phyloP scores from a whole-genome alignment of 2,113 vertebrate species.

The Nothocercus julius region DNA sequence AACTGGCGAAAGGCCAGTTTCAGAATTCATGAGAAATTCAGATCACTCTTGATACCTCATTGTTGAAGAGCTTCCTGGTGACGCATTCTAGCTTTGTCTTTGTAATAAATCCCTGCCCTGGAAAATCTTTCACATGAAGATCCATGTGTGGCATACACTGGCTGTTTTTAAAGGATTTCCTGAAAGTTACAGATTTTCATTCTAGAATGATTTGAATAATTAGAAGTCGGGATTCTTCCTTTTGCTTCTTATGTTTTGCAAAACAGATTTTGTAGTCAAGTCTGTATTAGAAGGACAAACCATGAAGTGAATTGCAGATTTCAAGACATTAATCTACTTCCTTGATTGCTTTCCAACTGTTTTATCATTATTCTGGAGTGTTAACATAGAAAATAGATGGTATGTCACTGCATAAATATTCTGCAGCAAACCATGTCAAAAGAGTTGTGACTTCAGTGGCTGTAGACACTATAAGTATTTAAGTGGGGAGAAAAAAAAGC shows the following conservation, averaged over 20 bases:
- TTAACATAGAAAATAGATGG: not conserved
- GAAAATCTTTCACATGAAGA: not conserved
- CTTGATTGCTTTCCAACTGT: slow-evolving; percentile 22
- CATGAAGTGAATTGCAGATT: not conserved
- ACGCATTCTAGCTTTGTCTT: not conserved
- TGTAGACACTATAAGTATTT: not conserved
- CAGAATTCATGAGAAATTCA: slow-evolving; percentile 5
- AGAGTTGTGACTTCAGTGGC: not conserved
- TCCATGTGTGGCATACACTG: not conserved
- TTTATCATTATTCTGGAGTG: not conserved
- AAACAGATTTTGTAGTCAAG: not conserved
- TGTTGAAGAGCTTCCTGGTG: slow-evolving; percentile 32
- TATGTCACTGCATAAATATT: slow-evolving; percentile 10
- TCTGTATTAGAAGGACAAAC: not conserved
- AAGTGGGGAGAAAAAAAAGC: not conserved
- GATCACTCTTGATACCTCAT: not conserved
- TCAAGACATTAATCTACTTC: not conserved
- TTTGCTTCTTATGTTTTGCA: not conserved
- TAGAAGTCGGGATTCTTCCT: not conserved
- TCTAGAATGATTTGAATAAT: not conserved
- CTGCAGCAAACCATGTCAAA: not conserved
- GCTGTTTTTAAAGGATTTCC: not conserved
- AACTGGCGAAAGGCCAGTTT: not conserved
- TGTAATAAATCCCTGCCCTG: not conserved
- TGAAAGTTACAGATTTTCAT: not conserved